A percentile compares a stretch with the other conserved stretches of the same genome.
Evolutionary conservation across 1,140 invertebrate species (phyloP).

Genomic region (Maconellicoccus hirsutus): DNA sequence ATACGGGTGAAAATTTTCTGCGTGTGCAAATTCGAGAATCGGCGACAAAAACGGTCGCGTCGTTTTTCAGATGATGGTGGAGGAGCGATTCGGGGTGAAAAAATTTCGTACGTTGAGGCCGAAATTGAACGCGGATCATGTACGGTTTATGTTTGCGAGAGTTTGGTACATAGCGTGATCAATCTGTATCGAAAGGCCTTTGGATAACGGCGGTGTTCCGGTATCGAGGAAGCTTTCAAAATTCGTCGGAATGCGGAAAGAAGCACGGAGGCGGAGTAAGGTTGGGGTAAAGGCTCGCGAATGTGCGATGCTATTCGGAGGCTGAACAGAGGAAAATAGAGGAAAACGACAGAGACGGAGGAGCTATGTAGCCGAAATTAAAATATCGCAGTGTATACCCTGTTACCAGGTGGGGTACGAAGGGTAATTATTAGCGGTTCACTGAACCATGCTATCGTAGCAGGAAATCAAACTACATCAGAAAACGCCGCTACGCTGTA

Average conservation of each 20-base stretch:
- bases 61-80: background rate
- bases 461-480: conserved; percentile 8
- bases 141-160: too few species aligned
- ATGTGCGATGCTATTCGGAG: too few species aligned
- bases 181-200: too few species aligned
- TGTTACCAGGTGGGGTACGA: background rate
- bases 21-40: background rate
- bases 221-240: background rate
- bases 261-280: background rate
- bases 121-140: too few species aligned
- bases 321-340: too few species aligned
- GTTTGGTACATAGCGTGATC: too few species aligned
- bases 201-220: too few species aligned
- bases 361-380: background rate
- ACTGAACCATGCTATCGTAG: background rate
- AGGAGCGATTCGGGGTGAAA: too few species aligned
- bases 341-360: too few species aligned
- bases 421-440: background rate
- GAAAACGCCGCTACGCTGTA: background rate
- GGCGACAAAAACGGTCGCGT: background rate
- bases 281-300: background rate
- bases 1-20: background rate
- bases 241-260: background rate
- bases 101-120: too few species aligned
- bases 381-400: background rate